Evolutionary conservation across 2,797 vertebrate species (phyloP), one percentile per base, ranked within the genome.

Genomic region (Cyclopterus lumpus): DNA sequence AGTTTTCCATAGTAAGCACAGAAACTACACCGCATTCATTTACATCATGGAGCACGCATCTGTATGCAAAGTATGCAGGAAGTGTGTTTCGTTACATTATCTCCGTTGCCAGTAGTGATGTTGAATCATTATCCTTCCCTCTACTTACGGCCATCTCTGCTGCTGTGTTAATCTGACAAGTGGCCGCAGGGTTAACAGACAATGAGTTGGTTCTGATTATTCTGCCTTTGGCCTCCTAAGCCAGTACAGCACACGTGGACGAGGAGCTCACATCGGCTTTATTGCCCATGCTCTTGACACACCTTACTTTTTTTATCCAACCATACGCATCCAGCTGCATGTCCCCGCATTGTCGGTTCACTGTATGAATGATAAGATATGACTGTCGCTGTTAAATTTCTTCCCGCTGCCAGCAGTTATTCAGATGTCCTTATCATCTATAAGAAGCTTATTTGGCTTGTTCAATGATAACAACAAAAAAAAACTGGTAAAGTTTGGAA

Each of bases 351-450:
- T 84, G 78, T 86, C 81, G 81, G 44, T 55, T 67, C 55, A 69
- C 73, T 76, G 67, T 67, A 53, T 44, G 61, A 58, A 32, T 65
- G 79, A 86, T 83, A 83, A 86, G 70, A 87, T 75, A 72, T 18
- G 67, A 66, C 72, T 73, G 58, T 55, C 40, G 76, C 72, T 71
- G 71, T 75, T 72, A 61, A 65, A 80, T 75, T 78, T 68, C 22
- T 60, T 70, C 66, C 51, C 3, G 79, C 90, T 86, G 71, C 78
- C 65, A 73, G 84, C 69, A 24, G 6, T 72, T 77, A 86, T 73
- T 79, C 86, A 89, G 86, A 90, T 88, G 91, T 91, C 89, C 93
- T 94, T 91, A 88, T 86, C 86, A 30, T 60, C 73, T 73, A 40
- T 79, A 88, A 91, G 79, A 82, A 86, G 83, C 85, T 88, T 86